A percentile compares a stretch with the other conserved stretches of the same genome.
Evolutionary conservation across 1,140 invertebrate species (phyloP).

Genomic region (Andrena cerasifolii): DNA sequence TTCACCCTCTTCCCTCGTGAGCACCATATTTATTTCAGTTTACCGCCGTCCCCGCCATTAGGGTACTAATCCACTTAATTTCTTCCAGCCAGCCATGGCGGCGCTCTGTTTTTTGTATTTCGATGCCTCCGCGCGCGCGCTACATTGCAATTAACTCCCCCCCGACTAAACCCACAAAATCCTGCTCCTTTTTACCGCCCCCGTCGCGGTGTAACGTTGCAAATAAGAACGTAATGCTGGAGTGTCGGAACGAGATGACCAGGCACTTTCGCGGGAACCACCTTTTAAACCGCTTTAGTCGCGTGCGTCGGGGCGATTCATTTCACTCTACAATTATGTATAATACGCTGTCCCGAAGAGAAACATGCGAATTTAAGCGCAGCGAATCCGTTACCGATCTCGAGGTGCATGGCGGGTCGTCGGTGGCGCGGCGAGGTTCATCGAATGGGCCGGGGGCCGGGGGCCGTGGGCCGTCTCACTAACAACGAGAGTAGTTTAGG

Average conservation of each 20-base stretch:
- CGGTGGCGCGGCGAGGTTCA: background rate
- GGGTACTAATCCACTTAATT: constrained; percentile 66
- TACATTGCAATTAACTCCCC: constrained; percentile 47
- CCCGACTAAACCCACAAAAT: constrained; percentile 14
- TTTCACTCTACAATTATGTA: constrained; percentile 13
- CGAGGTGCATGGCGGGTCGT: background rate
- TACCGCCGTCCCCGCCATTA: constrained; percentile 56
- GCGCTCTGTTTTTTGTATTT: constrained; percentile 50
- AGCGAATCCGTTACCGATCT: constrained; percentile 22
- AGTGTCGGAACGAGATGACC: background rate
- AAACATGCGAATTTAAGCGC: background rate
- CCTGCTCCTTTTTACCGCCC: background rate
- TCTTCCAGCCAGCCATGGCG: constrained; percentile 23
- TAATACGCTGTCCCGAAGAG: background rate
- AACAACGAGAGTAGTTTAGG: too few relatives aligned
- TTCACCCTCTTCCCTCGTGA: constrained; percentile 37
- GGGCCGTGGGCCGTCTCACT: too few relatives aligned
- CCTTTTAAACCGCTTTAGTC: background rate
- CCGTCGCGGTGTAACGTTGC: background rate
- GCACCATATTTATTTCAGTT: constrained; percentile 66
- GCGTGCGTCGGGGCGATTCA: constrained; percentile 24
- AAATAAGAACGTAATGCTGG: constrained; percentile 23
- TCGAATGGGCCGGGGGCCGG: too few relatives aligned
- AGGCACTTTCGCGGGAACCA: background rate
- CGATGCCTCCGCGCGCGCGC: constrained; percentile 28